Evolutionary conservation across 2,113 vertebrate genomes (phyloP), one percentile per base, ranked within the genome.

Genomic region (Cyprinodon tularosa): DNA sequence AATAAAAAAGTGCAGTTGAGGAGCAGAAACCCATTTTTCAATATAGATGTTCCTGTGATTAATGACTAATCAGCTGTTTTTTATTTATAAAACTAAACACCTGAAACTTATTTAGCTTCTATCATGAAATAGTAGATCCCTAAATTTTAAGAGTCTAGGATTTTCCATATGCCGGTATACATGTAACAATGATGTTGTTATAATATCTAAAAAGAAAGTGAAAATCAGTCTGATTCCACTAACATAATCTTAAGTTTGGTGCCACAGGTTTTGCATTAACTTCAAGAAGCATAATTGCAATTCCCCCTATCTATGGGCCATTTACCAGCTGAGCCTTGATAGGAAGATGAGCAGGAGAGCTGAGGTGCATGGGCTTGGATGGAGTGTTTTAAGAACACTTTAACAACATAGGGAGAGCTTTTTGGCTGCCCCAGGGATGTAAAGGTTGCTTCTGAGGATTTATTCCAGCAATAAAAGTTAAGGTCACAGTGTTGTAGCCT

Each of bases 401-500:
- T 66, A 72, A 77, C 22, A 3, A 62, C 9, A 37, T 17, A 67
- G 68, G 76, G 76, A 85, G 80, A 84, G 72, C 78, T 72, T 88
- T 64, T 84, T 84, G 85, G 82, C 73, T 76, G 87, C 86, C 82
- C 67, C 3, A 59, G 48, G 80, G 80, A 86, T 79, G 71, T 80
- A 77, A 86, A 81, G 80, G 68, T 78, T 89, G 80, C 79, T 89
- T 81, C 76, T 40, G 62, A 73, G 83, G 85, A 93, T 91, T 93
- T 92, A 92, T 90, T 74, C 78, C 77, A 50, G 79, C 84, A 87
- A 89, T 92, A 92, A 93, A 92, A 88, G 90, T 91, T 91, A 92
- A 92, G 92, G 92, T 93, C 92, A 92, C 87, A 84, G 80, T 87
- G 83, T 92, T 89, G 91, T 92, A 88, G 83, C 72, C 84, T 90